A percentile compares a stretch with the other conserved stretches of the same genome.
phyloP scores from a whole-genome alignment of 2,797 vertebrate genomes.

The Fistularia commersonii region DNA sequence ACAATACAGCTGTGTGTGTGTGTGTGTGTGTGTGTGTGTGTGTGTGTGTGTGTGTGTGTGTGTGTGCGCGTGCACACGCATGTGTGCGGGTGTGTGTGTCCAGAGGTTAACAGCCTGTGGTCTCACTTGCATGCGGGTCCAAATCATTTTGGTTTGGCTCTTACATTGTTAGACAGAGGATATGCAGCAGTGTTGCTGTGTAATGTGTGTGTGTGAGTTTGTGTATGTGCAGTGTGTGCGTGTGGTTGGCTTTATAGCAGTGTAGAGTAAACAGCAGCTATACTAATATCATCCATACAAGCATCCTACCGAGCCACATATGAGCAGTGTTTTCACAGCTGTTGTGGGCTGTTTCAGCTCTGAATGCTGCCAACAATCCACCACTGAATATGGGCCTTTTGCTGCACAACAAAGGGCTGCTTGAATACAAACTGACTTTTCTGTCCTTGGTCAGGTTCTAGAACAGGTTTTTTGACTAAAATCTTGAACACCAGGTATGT shows the following conservation, averaged over 20 bases:
- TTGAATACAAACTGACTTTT: constrained; percentile 16
- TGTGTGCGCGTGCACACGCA: constrained; percentile 13
- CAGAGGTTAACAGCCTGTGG: constrained; percentile 69
- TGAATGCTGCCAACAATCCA: constrained; percentile 38
- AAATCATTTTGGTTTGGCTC: constrained; percentile 72
- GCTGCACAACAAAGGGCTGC: constrained; percentile 40
- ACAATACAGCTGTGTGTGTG: constrained; percentile 3
- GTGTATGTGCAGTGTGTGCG: constrained; percentile 6
- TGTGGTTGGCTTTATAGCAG: constrained; percentile 41
- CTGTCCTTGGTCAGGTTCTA: constrained; percentile 8
- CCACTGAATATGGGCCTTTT: constrained; percentile 38
- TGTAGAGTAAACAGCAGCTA: constrained; percentile 61
- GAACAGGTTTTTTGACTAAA: constrained; percentile 3
- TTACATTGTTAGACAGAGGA: constrained; percentile 67
- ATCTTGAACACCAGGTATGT: neutral
- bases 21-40: constrained; percentile 18
- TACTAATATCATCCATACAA: constrained; percentile 70
- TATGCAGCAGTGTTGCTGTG: constrained; percentile 51
- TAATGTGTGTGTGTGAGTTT: constrained; percentile 8
- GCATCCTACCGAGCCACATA: constrained; percentile 64
- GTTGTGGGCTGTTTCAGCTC: constrained; percentile 60
- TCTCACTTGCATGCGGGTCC: constrained; percentile 51
- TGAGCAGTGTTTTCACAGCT: constrained; percentile 78
- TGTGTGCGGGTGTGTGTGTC: constrained; percentile 16
- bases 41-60: constrained; percentile 1